These are phyloP conservation scores for Aspidapion aeneum DNA, from an alignment of 2,888 invertebrate genomes.

Conservation along the genomic window DNA sequence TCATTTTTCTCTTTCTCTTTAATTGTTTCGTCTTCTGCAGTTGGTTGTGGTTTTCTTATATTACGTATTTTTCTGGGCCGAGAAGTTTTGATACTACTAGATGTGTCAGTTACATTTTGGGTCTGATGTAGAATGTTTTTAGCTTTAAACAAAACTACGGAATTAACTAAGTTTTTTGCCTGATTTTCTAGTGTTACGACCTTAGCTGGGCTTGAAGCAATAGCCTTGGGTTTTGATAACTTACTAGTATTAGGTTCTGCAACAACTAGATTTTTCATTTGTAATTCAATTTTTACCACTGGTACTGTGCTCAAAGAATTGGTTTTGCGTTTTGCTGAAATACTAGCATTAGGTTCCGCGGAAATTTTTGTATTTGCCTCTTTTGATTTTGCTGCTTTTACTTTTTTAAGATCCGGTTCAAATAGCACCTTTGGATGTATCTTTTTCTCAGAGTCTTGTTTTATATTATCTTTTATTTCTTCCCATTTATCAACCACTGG, in stretches of 20 bases:
- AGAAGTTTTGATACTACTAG: neutral
- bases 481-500: neutral
- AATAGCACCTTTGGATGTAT: neutral
- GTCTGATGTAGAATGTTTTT: too few relatives aligned
- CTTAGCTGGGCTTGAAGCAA: neutral
- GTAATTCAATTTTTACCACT: too few relatives aligned
- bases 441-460: neutral
- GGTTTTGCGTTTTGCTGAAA: too few relatives aligned
- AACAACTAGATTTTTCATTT: neutral
- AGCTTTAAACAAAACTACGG: too few relatives aligned
- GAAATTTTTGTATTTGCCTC: neutral
- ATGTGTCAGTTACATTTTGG: slow-evolving; percentile 5
- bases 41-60: slow-evolving; percentile 10
- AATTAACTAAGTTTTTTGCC: neutral
- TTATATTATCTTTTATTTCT: neutral
- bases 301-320: too few relatives aligned
- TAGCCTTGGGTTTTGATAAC: neutral
- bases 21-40: slow-evolving; percentile 32
- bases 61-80: slow-evolving; percentile 12
- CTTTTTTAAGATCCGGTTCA: neutral
- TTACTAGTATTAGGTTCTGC: neutral
- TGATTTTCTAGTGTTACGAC: neutral
- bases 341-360: neutral
- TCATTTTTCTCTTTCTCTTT: slow-evolving; percentile 29
- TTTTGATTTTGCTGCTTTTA: too few relatives aligned